Base-by-base conservation (phyloP, 2,113 vertebrate species). In the Leptobrachium ailaonicum region DNA sequence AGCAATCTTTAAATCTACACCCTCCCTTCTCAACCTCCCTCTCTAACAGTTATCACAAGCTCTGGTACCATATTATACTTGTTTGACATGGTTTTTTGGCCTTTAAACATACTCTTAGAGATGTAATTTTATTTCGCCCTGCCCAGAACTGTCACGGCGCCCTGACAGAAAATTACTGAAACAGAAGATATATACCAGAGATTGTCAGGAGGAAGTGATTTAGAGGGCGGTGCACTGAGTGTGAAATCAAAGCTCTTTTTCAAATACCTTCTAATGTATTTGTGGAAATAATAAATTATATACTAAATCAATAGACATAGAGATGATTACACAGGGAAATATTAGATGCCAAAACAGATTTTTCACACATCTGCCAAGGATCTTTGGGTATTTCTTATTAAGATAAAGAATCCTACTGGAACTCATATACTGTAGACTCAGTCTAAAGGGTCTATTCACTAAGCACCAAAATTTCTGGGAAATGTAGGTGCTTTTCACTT, bases 21-120 rank as follows among this genome's bases (percentile, higher is more conserved):
- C 45, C 63, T 32, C 32, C 62, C 67, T 32, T 7, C 41, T 67
- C 50, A 53, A 60, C 71, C 63, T 81, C 78, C 71, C 43, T 75
- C n/a, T 74, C 73, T 63, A 80, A 44, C 66, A 80, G 64, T 80
- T 74, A 68, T 67, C 64, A 75, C 66, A 12, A 56, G 64, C 43
- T n/a, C 53, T 62, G 60, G 53, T 68, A 68, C 66, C 71, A 74
- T 80, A 67, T 68, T 74, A 42, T 73, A 14, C 78, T 80, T 80
- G 71, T 80, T 80, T 60, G 63, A 80, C 78, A 80, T 80, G 78
- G 74, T 80, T 71, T 64, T 80, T 53, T 80, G 78, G 74, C 62
- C 63, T 74, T 73, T 74, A 80, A 80, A 80, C 78, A 80, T 63
- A 47, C 60, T 73, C 74, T 80, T 80, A 80, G 74, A 80, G 74